Evolutionary conservation across 2,797 vertebrate genomes (phyloP).

Genomic region (Ara ararauna): DNA sequence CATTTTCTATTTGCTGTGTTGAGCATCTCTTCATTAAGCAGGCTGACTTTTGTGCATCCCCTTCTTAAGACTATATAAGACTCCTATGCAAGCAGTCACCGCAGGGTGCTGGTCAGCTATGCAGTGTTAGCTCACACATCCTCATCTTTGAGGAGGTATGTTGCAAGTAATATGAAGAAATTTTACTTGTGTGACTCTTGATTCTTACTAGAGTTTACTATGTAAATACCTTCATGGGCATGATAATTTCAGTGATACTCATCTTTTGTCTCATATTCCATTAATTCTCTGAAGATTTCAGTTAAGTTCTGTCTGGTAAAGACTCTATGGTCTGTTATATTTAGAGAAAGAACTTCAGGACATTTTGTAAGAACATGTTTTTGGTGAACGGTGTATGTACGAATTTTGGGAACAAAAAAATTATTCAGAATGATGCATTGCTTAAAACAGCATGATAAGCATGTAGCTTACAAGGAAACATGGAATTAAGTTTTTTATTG

Average conservation of each 20-base stretch:
- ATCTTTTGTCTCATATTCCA: background rate
- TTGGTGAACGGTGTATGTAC: background rate
- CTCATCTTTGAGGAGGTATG: background rate
- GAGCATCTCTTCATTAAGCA: background rate
- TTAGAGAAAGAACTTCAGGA: background rate
- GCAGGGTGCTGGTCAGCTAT: background rate
- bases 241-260: background rate
- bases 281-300: background rate
- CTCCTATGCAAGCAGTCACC: background rate
- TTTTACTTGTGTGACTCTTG: background rate
- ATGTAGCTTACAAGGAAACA: background rate
- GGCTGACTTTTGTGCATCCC: background rate
- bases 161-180: background rate
- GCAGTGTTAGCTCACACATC: background rate
- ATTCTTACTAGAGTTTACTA: background rate
- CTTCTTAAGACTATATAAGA: accelerated
- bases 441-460: background rate
- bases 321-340: background rate
- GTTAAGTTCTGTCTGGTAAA: background rate
- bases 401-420: background rate
- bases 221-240: accelerated
- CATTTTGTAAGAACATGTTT: background rate
- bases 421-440: background rate
- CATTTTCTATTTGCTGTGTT: background rate
- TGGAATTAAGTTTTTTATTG: background rate